phyloP scores from a whole-genome alignment of 2,888 invertebrate species.

The Drosophila emarginata region DNA sequence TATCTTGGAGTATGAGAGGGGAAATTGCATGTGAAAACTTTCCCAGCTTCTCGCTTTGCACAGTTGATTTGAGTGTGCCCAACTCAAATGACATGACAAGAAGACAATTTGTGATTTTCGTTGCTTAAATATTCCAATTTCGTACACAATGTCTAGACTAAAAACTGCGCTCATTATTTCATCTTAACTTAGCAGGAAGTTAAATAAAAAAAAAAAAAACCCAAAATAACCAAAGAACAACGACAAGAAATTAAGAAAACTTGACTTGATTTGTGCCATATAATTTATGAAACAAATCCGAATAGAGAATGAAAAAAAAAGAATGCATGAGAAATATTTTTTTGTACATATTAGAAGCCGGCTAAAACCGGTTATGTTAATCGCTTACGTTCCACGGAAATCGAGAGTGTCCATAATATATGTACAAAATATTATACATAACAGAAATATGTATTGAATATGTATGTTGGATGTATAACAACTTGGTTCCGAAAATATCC shows the following conservation, averaged over 20 bases:
- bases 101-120: slow-evolving; percentile 3
- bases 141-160: slow-evolving; percentile 30
- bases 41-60: neutral
- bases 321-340: slow-evolving; percentile 28
- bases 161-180: slow-evolving; percentile 12
- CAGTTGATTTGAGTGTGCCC: neutral
- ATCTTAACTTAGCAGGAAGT: slow-evolving; percentile 18
- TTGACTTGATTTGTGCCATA: slow-evolving; percentile 43
- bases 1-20: neutral
- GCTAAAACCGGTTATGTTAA: slow-evolving; percentile 32
- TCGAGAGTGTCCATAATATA: slow-evolving; percentile 49
- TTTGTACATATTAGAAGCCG: neutral
- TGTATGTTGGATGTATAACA: neutral
- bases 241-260: slow-evolving; percentile 55
- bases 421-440: neutral
- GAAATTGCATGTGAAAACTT: slow-evolving; percentile 7
- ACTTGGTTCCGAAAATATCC: neutral
- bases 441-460: neutral
- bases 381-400: slow-evolving; percentile 50
- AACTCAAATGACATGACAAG: neutral
- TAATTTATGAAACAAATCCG: slow-evolving; percentile 40
- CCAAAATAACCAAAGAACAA: slow-evolving; percentile 19
- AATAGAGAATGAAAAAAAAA: slow-evolving; percentile 13
- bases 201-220: slow-evolving; percentile 4
- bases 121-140: slow-evolving; percentile 31